Evolutionary conservation across 2,888 invertebrate genomes (phyloP), one percentile per base, ranked within the genome.

Genomic region (Erebia aethiops): DNA sequence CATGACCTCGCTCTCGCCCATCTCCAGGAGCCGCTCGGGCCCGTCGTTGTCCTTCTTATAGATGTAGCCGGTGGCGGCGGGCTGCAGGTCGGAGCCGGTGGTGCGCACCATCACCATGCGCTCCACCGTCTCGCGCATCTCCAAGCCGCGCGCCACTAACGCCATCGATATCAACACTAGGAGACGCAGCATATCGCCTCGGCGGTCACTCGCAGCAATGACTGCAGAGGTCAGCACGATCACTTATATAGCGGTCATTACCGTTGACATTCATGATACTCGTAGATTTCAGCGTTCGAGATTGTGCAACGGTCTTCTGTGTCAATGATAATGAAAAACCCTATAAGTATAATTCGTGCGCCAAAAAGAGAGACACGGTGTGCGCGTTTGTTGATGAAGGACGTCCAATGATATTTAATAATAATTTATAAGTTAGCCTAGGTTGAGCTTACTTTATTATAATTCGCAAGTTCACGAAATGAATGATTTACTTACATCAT

Each of bases 41-140:
- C 93, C 92, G 54, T 92, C 87, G 72, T 85, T 89, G 70, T 91
- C 89, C 79, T 94, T 93, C 75, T 92, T 92, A 81, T 94, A 94
- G 52, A 94, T 91, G 82, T 94, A 95, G 0, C 95, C 95, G 0
- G 94, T 94, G 0, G 94, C 95, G 0, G 94, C 94, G 0, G 94
- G 94, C 74, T 94, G 94, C 51, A 95, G 92, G 81, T 95, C 95
- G 7, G 94, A 93, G 57, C 94, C 93, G 0, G 93, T 90, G 71
- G 93, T 94, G 68, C 94, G 90, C 56, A 94, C 93, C 87, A 95
- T 91, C 46, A 94, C 93, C 91, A 93, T 94, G 75, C 93, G 84
- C 75, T 92, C 90, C 1, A 94, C 92, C 4, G 93, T 92, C 80
- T 93, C 93, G 77, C 86, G 85, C 89, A 89, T 91, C 78, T 91